These are phyloP conservation scores for Rana temporaria DNA, from an alignment of 2,113 vertebrate species.

Conservation along the genomic window DNA sequence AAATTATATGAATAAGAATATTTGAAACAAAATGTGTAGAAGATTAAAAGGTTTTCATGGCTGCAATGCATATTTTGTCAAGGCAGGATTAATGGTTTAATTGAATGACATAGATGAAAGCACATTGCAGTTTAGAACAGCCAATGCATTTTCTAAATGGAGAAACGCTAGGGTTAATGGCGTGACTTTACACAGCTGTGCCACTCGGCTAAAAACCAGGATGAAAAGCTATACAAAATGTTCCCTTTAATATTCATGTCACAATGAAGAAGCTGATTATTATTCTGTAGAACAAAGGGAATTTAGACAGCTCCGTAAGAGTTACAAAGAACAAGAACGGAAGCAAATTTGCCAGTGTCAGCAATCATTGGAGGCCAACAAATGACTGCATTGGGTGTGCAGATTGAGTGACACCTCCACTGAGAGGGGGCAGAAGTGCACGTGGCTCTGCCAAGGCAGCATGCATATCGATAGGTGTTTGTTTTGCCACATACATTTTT, in stretches of 20 bases:
- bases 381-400: conserved; percentile 41
- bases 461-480: neutral
- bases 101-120: neutral
- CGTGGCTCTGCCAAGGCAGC: neutral
- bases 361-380: conserved; percentile 55
- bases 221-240: conserved; percentile 60
- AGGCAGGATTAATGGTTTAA: neutral
- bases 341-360: conserved; percentile 63
- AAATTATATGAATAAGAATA: neutral
- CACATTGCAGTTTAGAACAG: neutral
- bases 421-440: neutral
- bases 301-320: conserved; percentile 69
- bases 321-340: conserved; percentile 65
- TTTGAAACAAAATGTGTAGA: neutral
- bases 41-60: neutral
- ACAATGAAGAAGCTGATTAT: conserved; percentile 73
- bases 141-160: neutral
- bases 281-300: conserved; percentile 72
- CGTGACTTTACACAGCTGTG: conserved; percentile 55
- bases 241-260: conserved; percentile 71
- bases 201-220: conserved; percentile 57
- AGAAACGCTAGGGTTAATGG: conserved; percentile 39
- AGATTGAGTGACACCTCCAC: conserved; percentile 4
- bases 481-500: too few species aligned
- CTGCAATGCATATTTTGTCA: neutral